Evolutionary conservation across 2,888 invertebrate genomes (phyloP), one percentile per base, ranked within the genome.

Genomic region (Synanthedon myopaeformis): DNA sequence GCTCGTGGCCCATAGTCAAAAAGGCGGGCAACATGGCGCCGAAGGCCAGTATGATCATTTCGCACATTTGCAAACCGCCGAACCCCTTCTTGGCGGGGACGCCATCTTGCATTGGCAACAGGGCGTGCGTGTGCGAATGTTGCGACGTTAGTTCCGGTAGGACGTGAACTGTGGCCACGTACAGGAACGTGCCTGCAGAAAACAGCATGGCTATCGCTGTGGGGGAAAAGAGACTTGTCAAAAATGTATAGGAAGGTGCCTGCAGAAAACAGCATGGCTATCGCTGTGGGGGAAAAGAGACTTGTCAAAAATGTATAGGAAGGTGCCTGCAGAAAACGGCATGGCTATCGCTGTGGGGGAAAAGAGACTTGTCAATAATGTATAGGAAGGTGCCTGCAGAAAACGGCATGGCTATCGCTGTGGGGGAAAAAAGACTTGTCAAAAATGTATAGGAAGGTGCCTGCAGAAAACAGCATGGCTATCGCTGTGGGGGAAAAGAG

Each of bases 131-230:
- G 63, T 74, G 78, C 0, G 82, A 66, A 57, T 88, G 88, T 1
- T 84, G 67, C 41, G 89, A 87, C 41, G 94, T 95, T 8, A 99
- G 87, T 78, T 99, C 99, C 0, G 99, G 99, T 52, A 99, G 77
- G 0, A 99, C 98, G 78, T 99, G 99, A 0, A 99, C 98, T 0
- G 99, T 99, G 0, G 99, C 97, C 2, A 99, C 99, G 76, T 99
- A 99, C 0, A 99, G 89, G 84, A 99, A 99, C 12, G 99, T 99
- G 0, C 99, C 99, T 0, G 98, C 99, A 49, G 98, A 98, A 82
- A 99, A 99, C 42, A 99, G 82, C 98, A 99, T 98, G 0, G 99
- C 97, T 56, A 99, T 92, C 54, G 94, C 91, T 91, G 76, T 0
- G 76, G 77, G 53, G 54, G 53, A 51, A n/a, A 53, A 48, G 52